Evolutionary conservation across 2,113 vertebrate species (phyloP).

Genomic region (Silurus glanis): DNA sequence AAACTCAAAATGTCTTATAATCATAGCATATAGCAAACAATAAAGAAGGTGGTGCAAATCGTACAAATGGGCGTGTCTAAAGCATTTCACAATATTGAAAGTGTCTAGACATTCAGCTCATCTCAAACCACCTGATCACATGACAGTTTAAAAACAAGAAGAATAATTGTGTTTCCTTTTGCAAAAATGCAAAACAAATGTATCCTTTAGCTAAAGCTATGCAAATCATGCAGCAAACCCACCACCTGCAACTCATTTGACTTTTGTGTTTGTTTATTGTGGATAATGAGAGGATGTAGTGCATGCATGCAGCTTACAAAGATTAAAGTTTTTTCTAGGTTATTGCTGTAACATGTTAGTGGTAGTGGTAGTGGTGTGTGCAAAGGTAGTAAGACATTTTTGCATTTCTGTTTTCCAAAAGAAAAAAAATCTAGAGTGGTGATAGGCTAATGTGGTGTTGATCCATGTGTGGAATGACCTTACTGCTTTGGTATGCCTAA

Average conservation of each 20-base stretch:
- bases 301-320: constrained; percentile 9
- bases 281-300: background rate
- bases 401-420: background rate
- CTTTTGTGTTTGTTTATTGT: background rate
- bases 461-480: constrained; percentile 37
- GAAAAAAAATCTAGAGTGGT: background rate
- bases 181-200: background rate
- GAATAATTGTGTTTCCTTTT: background rate
- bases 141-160: background rate
- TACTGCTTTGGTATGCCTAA: constrained; percentile 40
- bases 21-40: background rate
- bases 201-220: background rate
- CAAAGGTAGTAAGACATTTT: background rate
- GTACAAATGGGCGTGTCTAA: background rate
- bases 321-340: background rate
- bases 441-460: constrained; percentile 1
- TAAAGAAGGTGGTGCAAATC: background rate
- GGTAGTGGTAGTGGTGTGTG: background rate
- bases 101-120: background rate
- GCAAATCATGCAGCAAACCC: constrained; percentile 6
- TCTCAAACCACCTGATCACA: background rate
- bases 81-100: background rate
- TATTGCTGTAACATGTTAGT: constrained; percentile 25
- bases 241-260: constrained; percentile 27
- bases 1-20: background rate